Base-by-base conservation (phyloP, 2,113 vertebrate species). In the Triplophysa rosa region DNA sequence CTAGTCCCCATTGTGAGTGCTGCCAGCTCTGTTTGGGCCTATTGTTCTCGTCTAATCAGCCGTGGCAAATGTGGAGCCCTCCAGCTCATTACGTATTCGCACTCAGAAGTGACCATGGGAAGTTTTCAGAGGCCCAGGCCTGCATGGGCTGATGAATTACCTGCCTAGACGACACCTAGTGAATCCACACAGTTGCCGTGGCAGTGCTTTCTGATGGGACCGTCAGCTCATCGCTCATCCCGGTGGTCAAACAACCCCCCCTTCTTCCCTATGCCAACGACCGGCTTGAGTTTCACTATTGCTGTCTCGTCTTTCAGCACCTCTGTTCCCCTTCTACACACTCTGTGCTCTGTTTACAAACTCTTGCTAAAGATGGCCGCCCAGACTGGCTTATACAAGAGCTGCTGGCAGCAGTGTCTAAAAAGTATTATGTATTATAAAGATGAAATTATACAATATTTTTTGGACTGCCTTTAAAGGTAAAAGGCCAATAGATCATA, bases 1-100 rank as follows among this genome's bases (percentile, higher is more conserved):
- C 92, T 89, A 91, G 93, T 94, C 94, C 91, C 95, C 88, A 88
- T 92, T 92, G 92, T 89, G 90, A 92, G 90, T 79, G 83, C 88
- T 91, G 91, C 84, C 87, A 70, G 91, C 91, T 93, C 91, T 96
- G 92, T 94, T 95, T 94, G 94, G 93, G 87, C 82, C 90, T 92
- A 95, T 96, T 98, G 95, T 98, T 94, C 91, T 56, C 86, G 83
- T 86, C 90, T 93, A 96, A 95, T 95, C 95, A 97, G 90, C 95
- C 95, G 45, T 95, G 91, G 82, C 94, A 94, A 95, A 94, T 94
- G 90, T 88, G 93, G 91, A 88, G 90, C 93, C 90, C 93, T 89
- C 88, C 90, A 89, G 92, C 94, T 95, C 93, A 86, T 94, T 93
- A 94, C 91, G 88, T 90, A 93, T 87, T 93, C 94, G 89, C 91